Evolutionary conservation across 2,797 vertebrate genomes (phyloP), one percentile per base, ranked within the genome.

Genomic region (Hemibagrus guttatus): DNA sequence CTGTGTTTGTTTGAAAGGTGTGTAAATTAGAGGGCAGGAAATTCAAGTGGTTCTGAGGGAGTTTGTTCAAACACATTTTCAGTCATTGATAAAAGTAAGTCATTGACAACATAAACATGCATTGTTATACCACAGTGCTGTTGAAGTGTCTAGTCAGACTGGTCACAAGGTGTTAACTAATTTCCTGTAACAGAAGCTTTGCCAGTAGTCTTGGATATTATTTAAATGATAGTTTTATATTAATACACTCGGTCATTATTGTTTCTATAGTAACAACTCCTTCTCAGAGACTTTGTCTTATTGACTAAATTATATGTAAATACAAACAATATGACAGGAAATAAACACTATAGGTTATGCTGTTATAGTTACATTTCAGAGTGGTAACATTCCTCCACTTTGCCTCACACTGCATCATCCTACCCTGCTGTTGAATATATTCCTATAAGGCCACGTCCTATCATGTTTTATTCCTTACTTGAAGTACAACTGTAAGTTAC

Each of bases 1-100:
- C 19, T 13, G 54, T 71, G 76, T 75, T 58, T 85, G 31, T 82
- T 42, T 85, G 89, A 89, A 89, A 74, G 91, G 92, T 64, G 64
- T 86, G 87, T 87, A 92, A 93, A 92, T 93, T 89, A 91, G 89
- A 92, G 94, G 92, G 90, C 91, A 87, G 83, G 63, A 89, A 89
- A 83, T 89, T 88, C 88, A 83, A 66, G 72, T 64, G 42, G 49
- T 31, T 76, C 69, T 58, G 21, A 49, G 12, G 28, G 58, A 76
- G 23, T 64, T 75, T 61, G 54, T 39, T 82, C 58, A 86, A 86
- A 86, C 68, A 82, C 42, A 63, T 72, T 63, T 61, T 71, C 54
- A 35, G 26, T 6, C 85, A 23, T 4, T 49, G 19, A 81, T 12
- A n/a, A 68, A 68, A 46, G 54, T 49, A 49, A 49, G 46, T 49